These are phyloP conservation scores for Indri indri DNA, from an alignment of 2,113 vertebrate genomes.

Conservation along the genomic window DNA sequence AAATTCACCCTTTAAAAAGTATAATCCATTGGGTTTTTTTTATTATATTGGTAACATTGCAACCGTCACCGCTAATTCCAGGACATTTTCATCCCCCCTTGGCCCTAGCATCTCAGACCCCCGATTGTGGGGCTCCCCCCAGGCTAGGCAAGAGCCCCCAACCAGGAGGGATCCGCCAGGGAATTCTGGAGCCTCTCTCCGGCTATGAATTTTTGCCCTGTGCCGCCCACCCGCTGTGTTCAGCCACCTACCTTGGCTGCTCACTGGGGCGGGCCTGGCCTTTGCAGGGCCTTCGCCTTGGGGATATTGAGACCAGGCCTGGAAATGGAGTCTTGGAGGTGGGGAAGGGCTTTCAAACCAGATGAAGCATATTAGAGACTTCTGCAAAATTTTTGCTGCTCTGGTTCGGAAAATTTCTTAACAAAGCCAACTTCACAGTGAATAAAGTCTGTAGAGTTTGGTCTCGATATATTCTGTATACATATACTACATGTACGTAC, in stretches of 20 bases:
- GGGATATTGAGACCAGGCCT: not conserved
- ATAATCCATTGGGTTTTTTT: not conserved
- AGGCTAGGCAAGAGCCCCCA: not conserved
- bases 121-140: not conserved
- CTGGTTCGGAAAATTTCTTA: slow-evolving; percentile 89
- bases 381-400: slow-evolving; percentile 90
- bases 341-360: slow-evolving; percentile 85
- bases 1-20: not conserved
- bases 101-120: not conserved
- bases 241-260: too few species aligned
- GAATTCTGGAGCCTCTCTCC: not conserved
- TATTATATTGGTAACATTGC: not conserved
- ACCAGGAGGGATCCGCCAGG: not conserved
- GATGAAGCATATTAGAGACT: slow-evolving; percentile 90
- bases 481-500: not conserved
- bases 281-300: not conserved
- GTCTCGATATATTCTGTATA: not conserved
- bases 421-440: slow-evolving; percentile 88
- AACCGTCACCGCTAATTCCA: not conserved
- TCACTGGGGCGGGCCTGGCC: too few species aligned
- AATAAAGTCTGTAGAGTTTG: slow-evolving; percentile 87
- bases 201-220: not conserved
- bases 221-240: too few species aligned
- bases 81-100: too few species aligned
- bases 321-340: not conserved